Percentiles rank a stretch among this genome's conserved stretches.
These are phyloP conservation scores for Takifugu rubripes DNA, from an alignment of 2,797 vertebrate genomes.

Conservation along the genomic window DNA sequence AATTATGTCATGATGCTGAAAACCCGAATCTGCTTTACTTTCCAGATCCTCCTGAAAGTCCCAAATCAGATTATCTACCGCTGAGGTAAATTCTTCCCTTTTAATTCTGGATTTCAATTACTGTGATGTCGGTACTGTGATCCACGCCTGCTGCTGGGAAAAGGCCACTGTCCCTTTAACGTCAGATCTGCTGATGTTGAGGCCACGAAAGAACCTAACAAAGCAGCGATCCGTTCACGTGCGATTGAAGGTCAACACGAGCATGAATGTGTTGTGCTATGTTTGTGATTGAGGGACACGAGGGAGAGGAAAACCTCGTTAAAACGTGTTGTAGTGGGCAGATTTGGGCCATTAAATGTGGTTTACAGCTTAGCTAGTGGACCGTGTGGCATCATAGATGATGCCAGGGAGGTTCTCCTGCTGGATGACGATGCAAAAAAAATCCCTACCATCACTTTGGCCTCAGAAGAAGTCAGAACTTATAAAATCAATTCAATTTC, in stretches of 20 bases:
- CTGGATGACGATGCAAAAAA: too few relatives aligned
- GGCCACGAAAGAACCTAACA: conserved; percentile 50
- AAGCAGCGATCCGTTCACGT: conserved; percentile 35
- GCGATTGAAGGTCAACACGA: conserved; percentile 26
- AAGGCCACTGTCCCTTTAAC: conserved; percentile 45
- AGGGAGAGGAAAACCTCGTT: not conserved
- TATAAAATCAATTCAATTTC: too few relatives aligned
- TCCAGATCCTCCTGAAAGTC: conserved; percentile 83
- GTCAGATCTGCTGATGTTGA: conserved; percentile 55
- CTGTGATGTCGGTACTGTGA: not conserved
- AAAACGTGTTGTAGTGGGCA: not conserved
- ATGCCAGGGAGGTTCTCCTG: too few relatives aligned
- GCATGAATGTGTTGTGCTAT: conserved; percentile 7
- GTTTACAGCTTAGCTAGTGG: conserved; percentile 4
- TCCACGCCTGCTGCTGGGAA: conserved; percentile 4
- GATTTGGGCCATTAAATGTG: conserved; percentile 1
- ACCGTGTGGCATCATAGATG: too few relatives aligned
- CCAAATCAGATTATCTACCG: conserved; percentile 80
- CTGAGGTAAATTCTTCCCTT: conserved; percentile 72
- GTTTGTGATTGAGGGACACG: conserved; percentile 16
- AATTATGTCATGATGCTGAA: not conserved
- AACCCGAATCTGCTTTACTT: conserved; percentile 29
- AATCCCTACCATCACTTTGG: too few relatives aligned
- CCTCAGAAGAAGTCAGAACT: too few relatives aligned
- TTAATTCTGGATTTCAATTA: not conserved